phyloP scores from a whole-genome alignment of 1,140 invertebrate species.

The Zophobas atratus region DNA sequence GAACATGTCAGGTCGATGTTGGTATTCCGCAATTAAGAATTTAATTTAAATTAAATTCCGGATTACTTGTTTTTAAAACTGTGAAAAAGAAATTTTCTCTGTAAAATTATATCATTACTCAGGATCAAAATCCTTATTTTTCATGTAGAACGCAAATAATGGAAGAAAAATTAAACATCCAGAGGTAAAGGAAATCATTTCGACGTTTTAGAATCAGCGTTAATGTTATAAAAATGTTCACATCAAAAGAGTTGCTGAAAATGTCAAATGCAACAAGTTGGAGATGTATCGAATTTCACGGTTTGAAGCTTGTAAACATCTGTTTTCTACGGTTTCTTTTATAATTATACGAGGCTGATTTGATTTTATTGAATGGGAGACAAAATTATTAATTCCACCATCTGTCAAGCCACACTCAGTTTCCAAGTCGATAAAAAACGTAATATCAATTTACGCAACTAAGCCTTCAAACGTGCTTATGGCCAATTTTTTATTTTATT shows the following conservation, averaged over 20 bases:
- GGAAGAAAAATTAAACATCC: not conserved
- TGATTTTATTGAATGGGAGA: constrained; percentile 5
- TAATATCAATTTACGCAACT: not conserved
- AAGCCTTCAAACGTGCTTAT: too few relatives aligned
- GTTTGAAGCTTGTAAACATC: constrained; percentile 29
- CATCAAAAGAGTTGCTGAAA: constrained; percentile 34
- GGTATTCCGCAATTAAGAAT: too few relatives aligned
- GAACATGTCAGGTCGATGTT: too few relatives aligned
- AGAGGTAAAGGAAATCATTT: not conserved
- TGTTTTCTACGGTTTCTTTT: constrained; percentile 17
- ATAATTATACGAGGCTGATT: constrained; percentile 13
- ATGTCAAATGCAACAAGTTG: constrained; percentile 40
- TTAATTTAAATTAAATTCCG: too few relatives aligned
- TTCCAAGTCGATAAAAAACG: too few relatives aligned
- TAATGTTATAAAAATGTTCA: constrained; percentile 21
- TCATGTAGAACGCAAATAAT: not conserved
- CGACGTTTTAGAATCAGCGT: not conserved
- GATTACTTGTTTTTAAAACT: too few relatives aligned
- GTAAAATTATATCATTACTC: not conserved
- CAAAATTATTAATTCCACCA: not conserved
- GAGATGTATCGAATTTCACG: constrained; percentile 27
- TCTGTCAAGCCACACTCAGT: too few relatives aligned
- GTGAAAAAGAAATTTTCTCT: not conserved
- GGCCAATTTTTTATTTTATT: too few relatives aligned
- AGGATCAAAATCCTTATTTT: constrained; percentile 8